Conservation (phyloP, 2,113 vertebrate genomes). For the Melanotaenia duboulayi region DNA sequence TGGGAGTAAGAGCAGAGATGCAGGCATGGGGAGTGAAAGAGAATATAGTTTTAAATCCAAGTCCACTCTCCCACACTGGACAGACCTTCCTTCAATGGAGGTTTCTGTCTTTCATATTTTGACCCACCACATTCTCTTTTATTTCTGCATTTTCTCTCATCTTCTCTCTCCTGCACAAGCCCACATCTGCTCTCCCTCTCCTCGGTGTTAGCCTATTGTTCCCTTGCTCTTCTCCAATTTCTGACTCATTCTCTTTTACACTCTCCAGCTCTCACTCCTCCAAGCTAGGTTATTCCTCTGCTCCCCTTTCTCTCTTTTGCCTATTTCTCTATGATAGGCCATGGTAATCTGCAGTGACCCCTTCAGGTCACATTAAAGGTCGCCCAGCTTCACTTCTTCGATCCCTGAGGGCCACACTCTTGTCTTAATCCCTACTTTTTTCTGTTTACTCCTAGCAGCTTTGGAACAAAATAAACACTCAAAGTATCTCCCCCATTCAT, state of each 20-base stretch:
- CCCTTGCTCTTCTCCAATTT: constrained; percentile 43
- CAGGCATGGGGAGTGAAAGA: constrained; percentile 53
- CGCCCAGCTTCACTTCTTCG: constrained; percentile 72
- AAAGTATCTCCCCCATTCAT: not conserved
- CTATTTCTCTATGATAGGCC: constrained; percentile 53
- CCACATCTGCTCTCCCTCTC: constrained; percentile 41
- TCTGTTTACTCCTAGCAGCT: constrained; percentile 32
- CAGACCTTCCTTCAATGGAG: constrained; percentile 59
- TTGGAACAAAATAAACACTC: constrained; percentile 33
- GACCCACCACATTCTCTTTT: constrained; percentile 66
- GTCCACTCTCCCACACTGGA: constrained; percentile 70
- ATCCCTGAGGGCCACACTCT: constrained; percentile 61
- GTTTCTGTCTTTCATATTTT: constrained; percentile 59
- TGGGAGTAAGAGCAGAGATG: constrained; percentile 72
- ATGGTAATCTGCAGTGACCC: constrained; percentile 78
- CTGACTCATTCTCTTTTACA: constrained; percentile 26
- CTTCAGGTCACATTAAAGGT: constrained; percentile 85
- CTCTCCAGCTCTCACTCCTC: constrained; percentile 18
- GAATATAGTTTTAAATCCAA: constrained; percentile 71
- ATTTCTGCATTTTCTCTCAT: constrained; percentile 57
- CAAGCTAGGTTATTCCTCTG: constrained; percentile 2
- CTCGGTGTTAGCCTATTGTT: constrained; percentile 33
- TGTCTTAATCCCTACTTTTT: constrained; percentile 51
- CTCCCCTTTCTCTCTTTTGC: constrained; percentile 11
- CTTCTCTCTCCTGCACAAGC: constrained; percentile 36